A percentile compares a stretch with the other conserved stretches of the same genome.
Conservation (phyloP, 2,113 vertebrate species). For the Halcyon malimbica region DNA sequence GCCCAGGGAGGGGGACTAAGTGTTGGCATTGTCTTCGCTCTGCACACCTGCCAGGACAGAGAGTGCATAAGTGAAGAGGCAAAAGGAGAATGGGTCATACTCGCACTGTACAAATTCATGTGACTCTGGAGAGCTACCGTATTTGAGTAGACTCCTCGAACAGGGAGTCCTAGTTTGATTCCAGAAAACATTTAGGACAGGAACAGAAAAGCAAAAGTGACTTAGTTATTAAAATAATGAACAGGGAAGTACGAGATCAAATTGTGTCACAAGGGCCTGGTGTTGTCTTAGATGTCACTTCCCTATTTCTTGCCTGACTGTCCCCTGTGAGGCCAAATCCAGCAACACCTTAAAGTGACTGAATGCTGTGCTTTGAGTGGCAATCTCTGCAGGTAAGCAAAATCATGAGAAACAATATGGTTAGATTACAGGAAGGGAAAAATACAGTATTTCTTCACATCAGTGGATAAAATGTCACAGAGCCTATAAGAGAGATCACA, state of each 20-base stretch:
- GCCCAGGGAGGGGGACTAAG: neutral
- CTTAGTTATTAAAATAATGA: constrained; percentile 10
- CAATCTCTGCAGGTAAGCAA: neutral
- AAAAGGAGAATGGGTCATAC: neutral
- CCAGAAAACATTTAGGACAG: neutral
- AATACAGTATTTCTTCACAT: neutral
- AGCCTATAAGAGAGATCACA: neutral
- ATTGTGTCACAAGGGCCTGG: neutral
- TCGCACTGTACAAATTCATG: neutral
- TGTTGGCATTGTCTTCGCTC: neutral
- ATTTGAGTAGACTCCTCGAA: neutral
- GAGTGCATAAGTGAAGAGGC: neutral
- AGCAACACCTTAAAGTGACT: neutral
- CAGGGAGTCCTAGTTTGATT: neutral
- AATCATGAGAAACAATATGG: neutral
- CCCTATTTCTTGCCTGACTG: neutral
- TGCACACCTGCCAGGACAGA: neutral
- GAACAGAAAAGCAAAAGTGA: neutral
- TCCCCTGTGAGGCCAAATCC: neutral
- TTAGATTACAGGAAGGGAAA: neutral
- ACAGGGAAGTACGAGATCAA: neutral
- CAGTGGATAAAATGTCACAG: neutral
- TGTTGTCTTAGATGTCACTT: neutral
- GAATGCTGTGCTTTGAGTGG: neutral
- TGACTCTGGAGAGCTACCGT: neutral